Conservation (phyloP, 2,888 invertebrate genomes). For the Drosophila recens region DNA sequence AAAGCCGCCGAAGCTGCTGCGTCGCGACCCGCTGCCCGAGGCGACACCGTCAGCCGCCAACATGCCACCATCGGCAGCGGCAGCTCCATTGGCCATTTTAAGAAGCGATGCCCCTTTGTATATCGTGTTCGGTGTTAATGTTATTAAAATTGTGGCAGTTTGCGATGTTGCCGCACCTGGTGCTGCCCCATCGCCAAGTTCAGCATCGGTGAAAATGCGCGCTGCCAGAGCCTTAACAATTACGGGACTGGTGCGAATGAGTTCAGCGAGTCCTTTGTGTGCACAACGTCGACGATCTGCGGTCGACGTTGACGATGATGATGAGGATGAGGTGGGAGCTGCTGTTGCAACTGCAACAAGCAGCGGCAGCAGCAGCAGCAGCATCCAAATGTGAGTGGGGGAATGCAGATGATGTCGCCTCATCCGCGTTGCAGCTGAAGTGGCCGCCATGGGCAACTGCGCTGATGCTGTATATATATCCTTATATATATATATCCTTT, state of each 20-base stretch:
- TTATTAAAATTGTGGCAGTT: constrained; percentile 83
- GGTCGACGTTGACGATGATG: constrained; percentile 38
- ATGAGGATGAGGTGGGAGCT: constrained; percentile 46
- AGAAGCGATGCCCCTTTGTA: constrained; percentile 85
- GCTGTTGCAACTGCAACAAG: constrained; percentile 45
- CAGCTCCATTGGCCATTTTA: constrained; percentile 79
- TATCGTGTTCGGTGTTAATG: constrained; percentile 85
- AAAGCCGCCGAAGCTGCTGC: constrained; percentile 33
- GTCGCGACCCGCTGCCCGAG: constrained; percentile 26
- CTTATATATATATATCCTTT: constrained; percentile 32
- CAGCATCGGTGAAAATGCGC: constrained; percentile 83
- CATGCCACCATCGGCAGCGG: constrained; percentile 26
- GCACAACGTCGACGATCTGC: constrained; percentile 73
- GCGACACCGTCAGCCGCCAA: constrained; percentile 29
- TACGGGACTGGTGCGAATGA: constrained; percentile 85
- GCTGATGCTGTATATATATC: constrained; percentile 10
- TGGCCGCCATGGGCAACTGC: constrained; percentile 52
- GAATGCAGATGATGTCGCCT: constrained; percentile 38
- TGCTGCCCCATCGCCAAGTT: constrained; percentile 35
- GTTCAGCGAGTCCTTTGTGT: constrained; percentile 83
- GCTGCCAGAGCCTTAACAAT: constrained; percentile 85
- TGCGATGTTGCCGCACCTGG: constrained; percentile 31
- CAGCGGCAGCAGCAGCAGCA: constrained; percentile 50
- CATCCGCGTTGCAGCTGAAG: constrained; percentile 48
- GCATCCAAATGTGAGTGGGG: constrained; percentile 36